Percentiles rank a stretch among this genome's conserved stretches.
These are phyloP conservation scores for Sandelia bainsii DNA, from an alignment of 2,797 vertebrate genomes.

Conservation along the genomic window DNA sequence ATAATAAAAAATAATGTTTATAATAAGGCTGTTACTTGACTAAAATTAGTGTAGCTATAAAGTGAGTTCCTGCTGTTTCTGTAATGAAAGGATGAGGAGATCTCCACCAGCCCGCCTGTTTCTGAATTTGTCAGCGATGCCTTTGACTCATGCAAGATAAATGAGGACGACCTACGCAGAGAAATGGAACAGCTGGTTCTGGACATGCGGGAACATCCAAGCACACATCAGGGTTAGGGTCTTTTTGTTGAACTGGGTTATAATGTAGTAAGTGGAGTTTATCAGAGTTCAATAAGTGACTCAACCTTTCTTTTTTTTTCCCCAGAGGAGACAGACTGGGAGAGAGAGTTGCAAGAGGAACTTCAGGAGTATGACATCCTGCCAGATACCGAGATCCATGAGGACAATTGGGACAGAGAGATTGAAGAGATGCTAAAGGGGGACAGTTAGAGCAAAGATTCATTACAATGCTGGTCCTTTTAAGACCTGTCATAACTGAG, in stretches of 20 bases:
- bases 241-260: conserved; percentile 9
- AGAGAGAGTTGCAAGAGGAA: conserved; percentile 91
- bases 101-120: conserved; percentile 89
- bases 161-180: conserved; percentile 92
- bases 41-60: neutral
- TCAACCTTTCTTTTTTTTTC: conserved; percentile 51
- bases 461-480: neutral
- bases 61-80: conserved; percentile 7
- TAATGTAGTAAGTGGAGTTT: neutral
- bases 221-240: conserved; percentile 79
- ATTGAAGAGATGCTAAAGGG: conserved; percentile 93
- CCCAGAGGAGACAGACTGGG: conserved; percentile 91
- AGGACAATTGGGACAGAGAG: conserved; percentile 93
- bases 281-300: conserved; percentile 72
- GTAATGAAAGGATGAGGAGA: conserved; percentile 85
- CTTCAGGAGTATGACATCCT: conserved; percentile 93
- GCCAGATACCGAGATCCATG: conserved; percentile 84
- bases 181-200: conserved; percentile 94
- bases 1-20: neutral
- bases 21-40: neutral
- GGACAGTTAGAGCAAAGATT: conserved; percentile 71
- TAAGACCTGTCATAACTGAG: neutral
- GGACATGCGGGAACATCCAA: conserved; percentile 84
- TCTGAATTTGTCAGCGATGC: conserved; percentile 94
- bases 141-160: conserved; percentile 89